Evolutionary conservation across 1,140 invertebrate genomes (phyloP), one percentile per base, ranked within the genome.

Genomic region (Drosophila equinoxialis): DNA sequence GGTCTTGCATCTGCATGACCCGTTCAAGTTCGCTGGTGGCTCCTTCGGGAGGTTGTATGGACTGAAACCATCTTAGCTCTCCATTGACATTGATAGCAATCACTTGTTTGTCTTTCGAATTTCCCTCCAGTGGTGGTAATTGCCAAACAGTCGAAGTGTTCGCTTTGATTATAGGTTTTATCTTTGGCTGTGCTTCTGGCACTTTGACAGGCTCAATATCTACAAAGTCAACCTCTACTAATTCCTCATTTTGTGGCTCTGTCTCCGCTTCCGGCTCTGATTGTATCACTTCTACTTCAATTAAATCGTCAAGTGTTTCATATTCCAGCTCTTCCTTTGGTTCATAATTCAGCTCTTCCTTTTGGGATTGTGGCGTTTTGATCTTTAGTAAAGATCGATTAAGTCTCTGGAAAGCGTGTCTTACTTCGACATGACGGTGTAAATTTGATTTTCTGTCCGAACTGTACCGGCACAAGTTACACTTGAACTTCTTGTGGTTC

Each of bases 391-490:
- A 6, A 5, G 58, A 20, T 30, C 30, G 30, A 30, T 30, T 30
- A 6, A 30, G 30, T 30, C 30, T 3, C 3, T 10, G n/a, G 35
- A 10, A 39, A 10, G 58, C 63, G 23, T 77, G 74, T 0, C 74
- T 55, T 3, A 77, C 51, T 0, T 77, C 66, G 8, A 48, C 26
- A 20, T 77, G 74, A 11, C 74, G 60, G 14, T 30, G 48, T 0
- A 77, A 74, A 17, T 77, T 77, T 1, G 66, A 66, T 55, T 77
- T 77, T 3, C 74, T 26, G 10, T 77, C 74, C 2, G 74, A 77
- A 33, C 74, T 77, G 42, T 77, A 77, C 13, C 58, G 41, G 42
- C 74, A 77, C 7, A 77, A 17, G 1, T 37, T n/a, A 26, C 74
- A 77, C 37, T 77, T 76, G 13, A 33, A 77, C 11, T 20, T n/a